A percentile compares a stretch with the other conserved stretches of the same genome.
phyloP scores from a whole-genome alignment of 2,113 vertebrate species.

The Seriola dumerili region DNA sequence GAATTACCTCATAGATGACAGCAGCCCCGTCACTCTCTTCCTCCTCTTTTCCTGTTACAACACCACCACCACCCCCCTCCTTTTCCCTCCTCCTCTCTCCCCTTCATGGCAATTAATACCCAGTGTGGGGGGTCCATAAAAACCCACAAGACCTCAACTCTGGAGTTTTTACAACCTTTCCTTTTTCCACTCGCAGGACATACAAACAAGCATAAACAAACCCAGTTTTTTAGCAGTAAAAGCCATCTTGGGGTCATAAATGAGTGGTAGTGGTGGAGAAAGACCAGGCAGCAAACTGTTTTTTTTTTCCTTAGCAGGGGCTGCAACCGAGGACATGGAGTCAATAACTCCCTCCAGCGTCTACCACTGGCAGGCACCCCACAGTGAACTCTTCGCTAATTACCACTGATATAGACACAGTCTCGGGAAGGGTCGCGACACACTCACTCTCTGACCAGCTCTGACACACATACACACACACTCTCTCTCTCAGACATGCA shows the following conservation, averaged over 20 bases:
- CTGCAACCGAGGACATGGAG: slow-evolving; percentile 76
- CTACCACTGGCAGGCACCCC: slow-evolving; percentile 80
- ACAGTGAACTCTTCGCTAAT: slow-evolving; percentile 82
- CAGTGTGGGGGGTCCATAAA: slow-evolving; percentile 72
- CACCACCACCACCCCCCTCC: slow-evolving; percentile 12
- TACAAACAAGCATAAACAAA: slow-evolving; percentile 81
- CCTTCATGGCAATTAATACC: slow-evolving; percentile 75
- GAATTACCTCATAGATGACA: slow-evolving; percentile 75
- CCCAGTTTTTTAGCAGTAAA: slow-evolving; percentile 69
- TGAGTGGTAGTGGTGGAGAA: slow-evolving; percentile 70
- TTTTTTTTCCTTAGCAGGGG: slow-evolving; percentile 54
- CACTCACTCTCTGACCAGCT: slow-evolving; percentile 61
- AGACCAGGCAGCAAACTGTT: slow-evolving; percentile 62
- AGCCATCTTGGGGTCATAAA: slow-evolving; percentile 74
- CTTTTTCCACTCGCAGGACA: slow-evolving; percentile 66
- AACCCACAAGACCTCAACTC: slow-evolving; percentile 59
- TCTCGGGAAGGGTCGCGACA: slow-evolving; percentile 78
- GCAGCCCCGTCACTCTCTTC: slow-evolving; percentile 57
- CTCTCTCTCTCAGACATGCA: slow-evolving; percentile 42
- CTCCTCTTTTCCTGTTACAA: slow-evolving; percentile 48
- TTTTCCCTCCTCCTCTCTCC: slow-evolving; percentile 19
- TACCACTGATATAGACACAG: slow-evolving; percentile 82
- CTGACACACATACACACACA: slow-evolving; percentile 43
- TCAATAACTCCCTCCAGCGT: slow-evolving; percentile 84
- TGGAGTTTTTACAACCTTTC: slow-evolving; percentile 70